Evolutionary conservation across 2,113 vertebrate genomes (phyloP).

Genomic region (Andinoacara biseriatus): DNA sequence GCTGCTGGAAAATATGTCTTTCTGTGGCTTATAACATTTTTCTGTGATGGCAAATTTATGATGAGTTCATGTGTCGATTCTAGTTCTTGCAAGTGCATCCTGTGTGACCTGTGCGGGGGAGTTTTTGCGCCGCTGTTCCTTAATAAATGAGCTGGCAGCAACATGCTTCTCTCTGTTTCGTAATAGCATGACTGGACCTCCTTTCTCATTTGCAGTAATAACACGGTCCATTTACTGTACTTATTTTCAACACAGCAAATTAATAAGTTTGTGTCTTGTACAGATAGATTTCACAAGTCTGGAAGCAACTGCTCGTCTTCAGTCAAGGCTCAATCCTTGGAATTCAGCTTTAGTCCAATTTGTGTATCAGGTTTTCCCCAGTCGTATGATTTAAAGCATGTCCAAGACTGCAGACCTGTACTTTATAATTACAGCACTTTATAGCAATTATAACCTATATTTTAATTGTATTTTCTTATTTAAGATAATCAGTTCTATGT

Average conservation of each 20-base stretch:
- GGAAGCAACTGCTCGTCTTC: constrained; percentile 1
- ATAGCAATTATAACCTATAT: background rate
- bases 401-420: background rate
- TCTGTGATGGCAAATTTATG: constrained; percentile 44
- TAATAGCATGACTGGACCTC: constrained; percentile 23
- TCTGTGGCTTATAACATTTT: constrained; percentile 52
- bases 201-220: constrained; percentile 17
- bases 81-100: constrained; percentile 41
- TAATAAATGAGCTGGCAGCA: constrained; percentile 32
- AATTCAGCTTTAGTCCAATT: background rate
- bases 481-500: background rate
- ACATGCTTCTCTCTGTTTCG: constrained; percentile 28
- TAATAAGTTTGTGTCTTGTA: background rate
- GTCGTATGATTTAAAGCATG: background rate
- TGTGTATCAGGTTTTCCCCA: background rate
- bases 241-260: constrained; percentile 28
- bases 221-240: constrained; percentile 11
- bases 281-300: constrained; percentile 5
- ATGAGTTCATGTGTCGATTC: constrained; percentile 40
- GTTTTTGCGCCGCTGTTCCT: constrained; percentile 6
- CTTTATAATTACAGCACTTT: background rate
- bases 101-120: constrained; percentile 33
- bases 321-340: constrained; percentile 3
- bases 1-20: constrained; percentile 57
- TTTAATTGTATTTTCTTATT: background rate